Evolutionary conservation across 2,888 invertebrate species (phyloP).

Genomic region (Macaria notata): DNA sequence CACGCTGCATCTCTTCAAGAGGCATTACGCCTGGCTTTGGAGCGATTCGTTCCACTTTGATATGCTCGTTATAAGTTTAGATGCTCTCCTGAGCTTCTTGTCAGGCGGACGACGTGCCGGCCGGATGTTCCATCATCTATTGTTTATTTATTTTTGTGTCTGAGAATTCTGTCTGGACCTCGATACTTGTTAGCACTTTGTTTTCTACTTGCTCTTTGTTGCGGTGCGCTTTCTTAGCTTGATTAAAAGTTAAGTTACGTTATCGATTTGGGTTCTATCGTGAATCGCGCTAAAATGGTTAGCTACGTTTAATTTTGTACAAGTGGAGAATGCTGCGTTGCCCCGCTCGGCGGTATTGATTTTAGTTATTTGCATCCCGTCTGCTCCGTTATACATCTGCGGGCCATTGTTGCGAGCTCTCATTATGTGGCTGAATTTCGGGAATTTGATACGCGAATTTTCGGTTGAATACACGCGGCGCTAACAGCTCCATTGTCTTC

Average conservation of each 20-base stretch:
- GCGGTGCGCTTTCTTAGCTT: constrained; percentile 30
- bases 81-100: constrained; percentile 53
- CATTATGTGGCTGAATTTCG: constrained; percentile 40
- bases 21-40: constrained; percentile 31
- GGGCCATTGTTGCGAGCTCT: constrained; percentile 70
- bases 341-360: constrained; percentile 69
- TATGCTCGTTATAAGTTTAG: constrained; percentile 32
- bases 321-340: constrained; percentile 64
- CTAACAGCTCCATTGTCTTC: constrained; percentile 8
- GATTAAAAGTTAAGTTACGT: constrained; percentile 25
- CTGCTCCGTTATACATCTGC: constrained; percentile 67
- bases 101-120: constrained; percentile 60
- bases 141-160: constrained; percentile 61
- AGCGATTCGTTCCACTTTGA: constrained; percentile 32
- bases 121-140: constrained; percentile 71
- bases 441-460: constrained; percentile 14
- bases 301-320: constrained; percentile 64
- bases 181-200: constrained; percentile 34
- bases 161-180: constrained; percentile 60
- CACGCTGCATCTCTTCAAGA: constrained; percentile 36
- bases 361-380: constrained; percentile 81
- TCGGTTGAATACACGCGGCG: constrained; percentile 9
- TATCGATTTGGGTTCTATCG: constrained; percentile 36
- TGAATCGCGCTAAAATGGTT: constrained; percentile 55
- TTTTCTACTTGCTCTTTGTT: constrained; percentile 30